A percentile compares a stretch with the other conserved stretches of the same genome.
These are phyloP conservation scores for Theodoxus fluviatilis DNA, from an alignment of 2,888 invertebrate genomes.

Conservation along the genomic window DNA sequence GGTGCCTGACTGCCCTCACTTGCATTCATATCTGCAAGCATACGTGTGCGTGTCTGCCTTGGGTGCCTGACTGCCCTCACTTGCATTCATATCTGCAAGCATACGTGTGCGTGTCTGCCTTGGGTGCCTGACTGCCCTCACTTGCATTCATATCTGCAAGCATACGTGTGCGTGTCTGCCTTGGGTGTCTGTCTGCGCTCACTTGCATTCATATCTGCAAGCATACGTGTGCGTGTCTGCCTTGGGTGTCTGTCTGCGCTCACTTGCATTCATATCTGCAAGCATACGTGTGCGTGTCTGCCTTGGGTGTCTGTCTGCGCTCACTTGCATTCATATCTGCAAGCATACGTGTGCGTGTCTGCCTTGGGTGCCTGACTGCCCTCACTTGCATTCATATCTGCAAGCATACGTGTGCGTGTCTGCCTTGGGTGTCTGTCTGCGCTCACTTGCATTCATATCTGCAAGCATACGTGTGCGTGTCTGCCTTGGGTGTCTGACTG, in stretches of 20 bases:
- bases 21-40: no score
- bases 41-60: not conserved
- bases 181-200: no score
- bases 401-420: not conserved
- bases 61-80: not conserved
- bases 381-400: no score
- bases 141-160: not conserved
- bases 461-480: slow-evolving; percentile 34
- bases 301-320: not conserved
- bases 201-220: no score
- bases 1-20: no score
- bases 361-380: no score
- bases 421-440: not conserved
- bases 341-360: not conserved
- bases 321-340: not conserved
- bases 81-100: not conserved
- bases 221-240: not conserved
- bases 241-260: not conserved
- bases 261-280: not conserved
- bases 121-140: not conserved
- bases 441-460: not conserved
- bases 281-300: slow-evolving; percentile 36
- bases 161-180: not conserved
- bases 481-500: not conserved
- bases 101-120: slow-evolving; percentile 36